phyloP scores from a whole-genome alignment of 2,113 vertebrate species.

The Leucoraja erinaceus region DNA sequence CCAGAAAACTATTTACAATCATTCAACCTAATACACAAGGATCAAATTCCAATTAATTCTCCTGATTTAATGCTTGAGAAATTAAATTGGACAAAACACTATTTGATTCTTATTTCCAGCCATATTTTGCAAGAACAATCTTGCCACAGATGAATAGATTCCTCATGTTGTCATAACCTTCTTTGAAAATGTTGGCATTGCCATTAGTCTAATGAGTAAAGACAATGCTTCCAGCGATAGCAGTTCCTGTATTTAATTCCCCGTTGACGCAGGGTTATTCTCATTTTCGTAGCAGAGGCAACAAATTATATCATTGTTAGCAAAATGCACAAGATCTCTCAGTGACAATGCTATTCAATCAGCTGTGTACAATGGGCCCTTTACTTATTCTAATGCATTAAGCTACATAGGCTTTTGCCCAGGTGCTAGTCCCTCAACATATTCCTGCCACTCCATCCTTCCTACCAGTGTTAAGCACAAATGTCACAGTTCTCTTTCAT shows the following conservation, averaged over 20 bases:
- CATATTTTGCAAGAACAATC: background rate
- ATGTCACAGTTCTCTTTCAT: background rate
- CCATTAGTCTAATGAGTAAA: background rate
- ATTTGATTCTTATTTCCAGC: background rate
- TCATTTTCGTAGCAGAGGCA: background rate
- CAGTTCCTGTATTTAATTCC: slow-evolving; percentile 1
- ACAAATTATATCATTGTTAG: background rate
- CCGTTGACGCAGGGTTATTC: background rate
- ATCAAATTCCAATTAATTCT: slow-evolving; percentile 4
- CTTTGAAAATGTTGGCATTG: background rate
- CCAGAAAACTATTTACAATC: background rate
- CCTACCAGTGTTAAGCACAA: too few relatives aligned
- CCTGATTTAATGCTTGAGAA: background rate
- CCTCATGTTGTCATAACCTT: background rate
- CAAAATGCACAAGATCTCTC: background rate
- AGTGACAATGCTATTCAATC: background rate
- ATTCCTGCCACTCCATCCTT: background rate
- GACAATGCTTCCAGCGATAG: background rate
- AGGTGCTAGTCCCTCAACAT: background rate
- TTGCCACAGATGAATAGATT: background rate
- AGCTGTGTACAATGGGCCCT: background rate
- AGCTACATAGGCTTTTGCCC: background rate
- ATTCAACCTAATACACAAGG: background rate
- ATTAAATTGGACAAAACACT: background rate
- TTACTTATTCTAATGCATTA: background rate